These are phyloP conservation scores for Hedychridium roseum DNA, from an alignment of 2,888 invertebrate genomes.

Conservation along the genomic window DNA sequence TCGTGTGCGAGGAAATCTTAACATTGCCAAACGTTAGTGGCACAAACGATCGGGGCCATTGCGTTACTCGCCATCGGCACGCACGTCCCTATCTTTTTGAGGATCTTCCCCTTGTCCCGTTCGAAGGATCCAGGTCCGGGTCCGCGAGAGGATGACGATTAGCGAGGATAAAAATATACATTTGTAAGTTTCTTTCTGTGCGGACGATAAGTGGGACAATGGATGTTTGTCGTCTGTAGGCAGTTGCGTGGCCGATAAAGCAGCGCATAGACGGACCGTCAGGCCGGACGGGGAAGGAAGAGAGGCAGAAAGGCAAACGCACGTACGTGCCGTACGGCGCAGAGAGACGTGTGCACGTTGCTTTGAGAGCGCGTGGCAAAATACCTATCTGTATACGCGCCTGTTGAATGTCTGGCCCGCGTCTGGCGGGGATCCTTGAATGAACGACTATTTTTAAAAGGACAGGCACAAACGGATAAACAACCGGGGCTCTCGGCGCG, in stretches of 20 bases:
- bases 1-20: slow-evolving; percentile 27
- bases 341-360: too few species aligned
- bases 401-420: slow-evolving; percentile 52
- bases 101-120: too few species aligned
- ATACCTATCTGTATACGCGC: slow-evolving; percentile 43
- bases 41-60: slow-evolving; percentile 4
- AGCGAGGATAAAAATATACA: too few species aligned
- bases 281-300: background rate
- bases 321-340: slow-evolving; percentile 5
- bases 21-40: slow-evolving; percentile 14
- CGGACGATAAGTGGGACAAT: too few species aligned
- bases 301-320: slow-evolving; percentile 10
- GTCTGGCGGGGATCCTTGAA: slow-evolving; percentile 58
- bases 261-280: too few species aligned
- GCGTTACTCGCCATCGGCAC: slow-evolving; percentile 6
- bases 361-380: slow-evolving; percentile 20
- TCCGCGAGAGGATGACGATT: too few species aligned
- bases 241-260: too few species aligned
- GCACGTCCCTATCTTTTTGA: background rate
- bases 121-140: too few species aligned
- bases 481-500: slow-evolving; percentile 30
- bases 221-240: too few species aligned
- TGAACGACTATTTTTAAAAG: slow-evolving; percentile 59
- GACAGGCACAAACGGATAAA: slow-evolving; percentile 45
- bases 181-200: too few species aligned